Percentiles rank a stretch among this genome's conserved stretches.
These are phyloP conservation scores for Chloroceryle inda DNA, from an alignment of 2,797 vertebrate genomes.

Conservation along the genomic window DNA sequence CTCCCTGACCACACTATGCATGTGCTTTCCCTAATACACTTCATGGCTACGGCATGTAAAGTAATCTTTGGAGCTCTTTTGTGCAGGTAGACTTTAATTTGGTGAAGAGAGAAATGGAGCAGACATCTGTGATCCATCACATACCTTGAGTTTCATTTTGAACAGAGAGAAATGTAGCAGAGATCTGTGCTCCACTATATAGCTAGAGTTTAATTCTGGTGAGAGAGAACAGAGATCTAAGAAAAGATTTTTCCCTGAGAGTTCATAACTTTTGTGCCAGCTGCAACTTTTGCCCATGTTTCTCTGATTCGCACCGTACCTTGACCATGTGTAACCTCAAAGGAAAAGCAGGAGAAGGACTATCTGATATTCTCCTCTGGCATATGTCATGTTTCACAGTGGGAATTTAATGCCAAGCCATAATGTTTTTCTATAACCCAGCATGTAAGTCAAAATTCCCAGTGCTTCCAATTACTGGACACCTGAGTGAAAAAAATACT, in stretches of 20 bases:
- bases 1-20: not conserved
- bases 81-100: slow-evolving; percentile 10
- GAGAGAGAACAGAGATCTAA: not conserved
- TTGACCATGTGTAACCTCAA: accelerated
- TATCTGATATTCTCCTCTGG: not conserved
- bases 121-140: not conserved
- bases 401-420: not conserved
- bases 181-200: not conserved
- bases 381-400: not conserved
- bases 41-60: not conserved
- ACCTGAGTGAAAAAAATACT: not conserved
- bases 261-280: not conserved
- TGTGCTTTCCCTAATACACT: not conserved
- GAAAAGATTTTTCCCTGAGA: not conserved
- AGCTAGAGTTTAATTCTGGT: not conserved
- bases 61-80: not conserved
- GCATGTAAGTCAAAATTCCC: slow-evolving; percentile 8
- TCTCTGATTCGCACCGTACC: not conserved
- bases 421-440: slow-evolving; percentile 37
- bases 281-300: not conserved
- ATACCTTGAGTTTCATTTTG: not conserved
- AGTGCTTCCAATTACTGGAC: slow-evolving; percentile 24
- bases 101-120: not conserved
- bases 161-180: not conserved
- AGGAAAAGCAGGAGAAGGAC: not conserved